Evolutionary conservation across 1,140 invertebrate species (phyloP).

Genomic region (Centruroides sculpturatus): DNA sequence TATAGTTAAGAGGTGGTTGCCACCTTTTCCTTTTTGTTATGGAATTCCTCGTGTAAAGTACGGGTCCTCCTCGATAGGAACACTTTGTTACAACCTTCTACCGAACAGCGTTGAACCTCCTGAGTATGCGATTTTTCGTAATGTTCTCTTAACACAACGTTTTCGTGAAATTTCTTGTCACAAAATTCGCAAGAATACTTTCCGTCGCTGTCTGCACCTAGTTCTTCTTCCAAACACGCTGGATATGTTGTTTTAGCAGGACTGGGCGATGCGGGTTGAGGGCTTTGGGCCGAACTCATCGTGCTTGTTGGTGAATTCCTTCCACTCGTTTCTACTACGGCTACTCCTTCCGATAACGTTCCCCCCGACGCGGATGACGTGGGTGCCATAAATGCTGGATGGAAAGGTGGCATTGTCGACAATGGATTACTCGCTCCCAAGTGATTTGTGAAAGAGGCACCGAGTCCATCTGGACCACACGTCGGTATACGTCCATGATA

Average conservation of each 20-base stretch:
- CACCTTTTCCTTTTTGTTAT: conserved; percentile 7
- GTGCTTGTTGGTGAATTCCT: background rate
- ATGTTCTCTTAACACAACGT: conserved; percentile 46
- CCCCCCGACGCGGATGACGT: background rate
- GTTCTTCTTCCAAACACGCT: conserved; percentile 7
- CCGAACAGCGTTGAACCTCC: conserved; percentile 15
- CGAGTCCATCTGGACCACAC: conserved; percentile 7
- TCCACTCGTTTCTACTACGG: background rate
- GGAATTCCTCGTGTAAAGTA: conserved; percentile 5
- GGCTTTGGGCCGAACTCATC: background rate
- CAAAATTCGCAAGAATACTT: conserved; percentile 47
- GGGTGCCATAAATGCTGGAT: conserved; percentile 10
- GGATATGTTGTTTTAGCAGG: background rate
- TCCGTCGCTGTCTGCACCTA: conserved; percentile 2
- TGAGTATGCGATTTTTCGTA: conserved; percentile 43
- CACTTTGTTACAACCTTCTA: conserved; percentile 12
- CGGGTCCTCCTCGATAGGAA: conserved; percentile 11
- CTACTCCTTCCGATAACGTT: no score
- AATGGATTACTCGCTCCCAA: background rate
- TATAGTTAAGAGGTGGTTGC: no score
- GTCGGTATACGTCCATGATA: conserved; percentile 30
- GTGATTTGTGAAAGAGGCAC: background rate
- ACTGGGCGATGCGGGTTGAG: background rate
- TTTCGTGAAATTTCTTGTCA: conserved; percentile 41
- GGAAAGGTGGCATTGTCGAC: conserved; percentile 5